Percentiles rank a stretch among this genome's conserved stretches.
These are phyloP conservation scores for Mohoua ochrocephala DNA, from an alignment of 2,113 vertebrate genomes.

Conservation along the genomic window DNA sequence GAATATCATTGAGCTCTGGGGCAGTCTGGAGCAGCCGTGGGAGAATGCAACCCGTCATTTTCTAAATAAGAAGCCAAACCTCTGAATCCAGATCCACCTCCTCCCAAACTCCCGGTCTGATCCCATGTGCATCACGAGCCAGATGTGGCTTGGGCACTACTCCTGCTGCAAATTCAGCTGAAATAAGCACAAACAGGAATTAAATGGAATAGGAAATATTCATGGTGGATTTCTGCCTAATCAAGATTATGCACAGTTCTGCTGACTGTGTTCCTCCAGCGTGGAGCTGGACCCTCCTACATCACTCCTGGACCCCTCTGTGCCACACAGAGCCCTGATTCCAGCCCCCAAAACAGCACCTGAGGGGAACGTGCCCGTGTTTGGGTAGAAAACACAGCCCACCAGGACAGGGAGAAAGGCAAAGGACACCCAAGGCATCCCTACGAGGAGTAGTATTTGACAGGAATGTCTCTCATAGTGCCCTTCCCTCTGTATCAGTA, in stretches of 20 bases:
- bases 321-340: neutral
- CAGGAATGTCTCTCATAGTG: slow-evolving; percentile 8
- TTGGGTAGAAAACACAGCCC: neutral
- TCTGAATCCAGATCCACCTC: slow-evolving; percentile 25
- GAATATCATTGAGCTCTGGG: neutral
- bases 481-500: slow-evolving; percentile 53
- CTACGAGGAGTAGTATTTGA: neutral
- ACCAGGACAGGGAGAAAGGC: neutral
- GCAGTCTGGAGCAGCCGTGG: slow-evolving; percentile 28
- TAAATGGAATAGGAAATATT: neutral
- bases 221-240: neutral
- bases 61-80: slow-evolving; percentile 35
- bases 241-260: neutral
- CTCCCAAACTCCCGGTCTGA: neutral
- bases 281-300: neutral
- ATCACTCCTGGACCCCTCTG: neutral
- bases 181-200: neutral
- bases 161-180: slow-evolving; percentile 18
- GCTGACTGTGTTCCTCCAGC: neutral
- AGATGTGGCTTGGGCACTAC: slow-evolving; percentile 2
- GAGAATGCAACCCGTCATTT: slow-evolving; percentile 23
- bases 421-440: neutral
- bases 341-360: neutral
- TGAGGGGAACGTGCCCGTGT: neutral
- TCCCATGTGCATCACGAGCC: neutral